Base-by-base conservation (phyloP, 2,797 vertebrate genomes). In the Syncerus caffer region DNA sequence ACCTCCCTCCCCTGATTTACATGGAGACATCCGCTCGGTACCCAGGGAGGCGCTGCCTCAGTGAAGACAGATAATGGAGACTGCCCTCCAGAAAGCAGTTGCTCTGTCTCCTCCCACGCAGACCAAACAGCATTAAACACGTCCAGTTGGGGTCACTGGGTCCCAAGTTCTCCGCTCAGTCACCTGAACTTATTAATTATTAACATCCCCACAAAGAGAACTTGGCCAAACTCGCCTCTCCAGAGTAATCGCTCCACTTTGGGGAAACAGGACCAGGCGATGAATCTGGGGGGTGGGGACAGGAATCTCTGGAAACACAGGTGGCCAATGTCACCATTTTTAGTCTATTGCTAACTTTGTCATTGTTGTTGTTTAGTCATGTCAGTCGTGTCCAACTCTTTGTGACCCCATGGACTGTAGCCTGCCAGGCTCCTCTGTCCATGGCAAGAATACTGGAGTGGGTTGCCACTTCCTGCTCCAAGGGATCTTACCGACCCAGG, bases 111-210 rank as follows among this genome's bases (percentile, higher is more conserved):
- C 90, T 90, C 88, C 60, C 29, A 51, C 4, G 0, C 45, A 25
- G 67, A 16, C 57, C 23, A 50, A 29, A 51, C 10, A n/a, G 78
- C 29, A 60, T 60, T 29, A 86, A 84, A 47, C 29, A 60, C 0
- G 1, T 50, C 45, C 1, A 1, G 16, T 1, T 8, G 27, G 45
- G 38, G 82, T 57, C 50, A 31, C 62, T 51, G 0, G 2, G 55
- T 78, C 89, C 80, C 86, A 55, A 2, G 45, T 38, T n/a, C 62
- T 51, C 89, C 3, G 4, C 13, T 90, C 88, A 58, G 34, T 91
- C 58, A 38, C 89, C n/a, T 86, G 58, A 90, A 89, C 74, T 76
- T 47, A 47, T 47, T 42, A 42, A 42, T 42, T 42, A 42, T 42
- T 53, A 60, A 53, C 31, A 78, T 23, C 38, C 7, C 55, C 47